phyloP scores from a whole-genome alignment of 2,888 invertebrate species.

The Mesorhabditis belari region DNA sequence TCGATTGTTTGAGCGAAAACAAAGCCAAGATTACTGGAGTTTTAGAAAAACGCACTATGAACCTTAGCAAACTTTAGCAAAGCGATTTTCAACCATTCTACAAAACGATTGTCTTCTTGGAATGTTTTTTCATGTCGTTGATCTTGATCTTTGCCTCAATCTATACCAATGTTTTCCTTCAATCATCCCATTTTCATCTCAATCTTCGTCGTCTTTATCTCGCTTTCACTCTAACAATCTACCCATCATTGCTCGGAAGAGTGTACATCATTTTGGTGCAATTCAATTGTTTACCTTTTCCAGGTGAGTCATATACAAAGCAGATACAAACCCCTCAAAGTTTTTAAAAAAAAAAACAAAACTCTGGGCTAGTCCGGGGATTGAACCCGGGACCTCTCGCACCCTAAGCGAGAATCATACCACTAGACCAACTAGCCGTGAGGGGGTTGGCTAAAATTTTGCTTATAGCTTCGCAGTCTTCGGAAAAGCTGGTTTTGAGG shows the following conservation, averaged over 20 bases:
- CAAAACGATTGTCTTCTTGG: neutral
- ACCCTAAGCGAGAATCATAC: conserved; percentile 53
- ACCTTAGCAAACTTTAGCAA: too few relatives aligned
- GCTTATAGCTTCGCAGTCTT: neutral
- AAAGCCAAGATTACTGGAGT: too few relatives aligned
- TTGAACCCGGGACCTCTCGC: conserved; percentile 52
- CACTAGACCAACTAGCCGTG: conserved; percentile 53
- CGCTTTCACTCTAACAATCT: too few relatives aligned
- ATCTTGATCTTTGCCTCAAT: neutral
- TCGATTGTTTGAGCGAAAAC: too few relatives aligned
- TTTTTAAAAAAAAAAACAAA: conserved; percentile 1
- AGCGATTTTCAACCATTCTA: neutral
- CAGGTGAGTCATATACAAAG: neutral
- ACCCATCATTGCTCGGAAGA: neutral
- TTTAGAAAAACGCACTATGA: too few relatives aligned
- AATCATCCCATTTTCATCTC: neutral
- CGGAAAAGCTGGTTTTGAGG: neutral
- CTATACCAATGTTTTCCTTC: neutral
- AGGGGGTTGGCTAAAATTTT: too few relatives aligned
- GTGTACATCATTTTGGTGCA: neutral
- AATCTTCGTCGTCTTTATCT: neutral
- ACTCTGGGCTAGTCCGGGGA: conserved; percentile 20
- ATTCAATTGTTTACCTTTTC: neutral
- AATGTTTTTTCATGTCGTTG: neutral
- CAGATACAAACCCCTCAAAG: too few relatives aligned